A percentile compares a stretch with the other conserved stretches of the same genome.
Conservation (phyloP, 1,140 invertebrate genomes). For the Aporrectodea caliginosa region DNA sequence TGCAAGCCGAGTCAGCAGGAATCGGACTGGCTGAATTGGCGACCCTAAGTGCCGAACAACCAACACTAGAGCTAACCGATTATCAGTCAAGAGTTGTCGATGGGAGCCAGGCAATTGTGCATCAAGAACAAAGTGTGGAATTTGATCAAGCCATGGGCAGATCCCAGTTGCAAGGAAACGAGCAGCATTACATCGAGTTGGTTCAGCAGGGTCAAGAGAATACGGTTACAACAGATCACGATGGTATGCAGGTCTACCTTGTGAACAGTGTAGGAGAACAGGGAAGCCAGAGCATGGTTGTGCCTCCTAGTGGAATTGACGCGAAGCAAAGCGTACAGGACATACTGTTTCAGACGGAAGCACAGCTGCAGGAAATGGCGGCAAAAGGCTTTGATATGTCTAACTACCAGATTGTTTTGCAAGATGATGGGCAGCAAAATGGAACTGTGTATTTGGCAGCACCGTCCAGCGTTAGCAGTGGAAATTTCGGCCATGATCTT, state of each 20-base stretch:
- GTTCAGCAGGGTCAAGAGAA: not conserved
- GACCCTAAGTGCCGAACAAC: not conserved
- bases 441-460: not conserved
- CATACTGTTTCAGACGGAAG: not conserved
- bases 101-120: not conserved
- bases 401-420: not conserved
- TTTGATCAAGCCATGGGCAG: not conserved
- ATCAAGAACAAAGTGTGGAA: not conserved
- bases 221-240: not conserved
- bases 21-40: not conserved
- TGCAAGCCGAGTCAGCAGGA: not conserved
- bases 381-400: not conserved
- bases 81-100: not conserved
- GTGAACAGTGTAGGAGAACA: not conserved
- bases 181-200: not conserved
- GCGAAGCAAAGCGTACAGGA: not conserved
- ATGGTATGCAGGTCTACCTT: not conserved
- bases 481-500: not conserved
- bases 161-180: not conserved
- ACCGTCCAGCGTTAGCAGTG: not conserved
- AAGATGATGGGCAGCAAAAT: not conserved
- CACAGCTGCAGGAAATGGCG: not conserved
- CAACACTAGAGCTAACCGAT: not conserved
- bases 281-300: not conserved
- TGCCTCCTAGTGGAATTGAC: not conserved